Evolutionary conservation across 1,140 invertebrate genomes (phyloP), one percentile per base, ranked within the genome.

Genomic region (Zaprionus davidi): DNA sequence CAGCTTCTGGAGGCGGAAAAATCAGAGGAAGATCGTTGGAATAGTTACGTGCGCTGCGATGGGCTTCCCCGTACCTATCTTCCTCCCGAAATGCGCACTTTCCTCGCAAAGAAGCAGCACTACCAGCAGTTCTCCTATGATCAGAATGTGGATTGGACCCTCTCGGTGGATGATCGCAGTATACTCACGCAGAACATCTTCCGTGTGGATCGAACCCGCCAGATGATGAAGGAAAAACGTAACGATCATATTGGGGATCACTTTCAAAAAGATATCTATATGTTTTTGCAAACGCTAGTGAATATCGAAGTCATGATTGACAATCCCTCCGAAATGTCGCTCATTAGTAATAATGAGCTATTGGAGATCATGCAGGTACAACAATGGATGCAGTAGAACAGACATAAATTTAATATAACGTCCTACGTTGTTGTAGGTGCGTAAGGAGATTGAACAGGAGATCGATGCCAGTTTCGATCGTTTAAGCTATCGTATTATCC

Each of bases 401-500:
- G 36, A 38, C 0, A 38, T 5, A 15, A 15, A 38, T 15, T 13
- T 12, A n/a, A 17, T 46, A 2, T 17, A 17, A 7, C 0, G 6
- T 20, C 1, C 6, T 46, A 2, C 2, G 15, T 9, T 15, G 13
- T 38, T 46, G 6, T 9, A 46, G 24, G 11, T 11, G 1, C 46
- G 76, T 1, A 13, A 20, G 0, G 83, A 87, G 5, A 56, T 88
- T 13, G 71, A 81, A 34, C 0, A 22, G 12, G 81, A 85, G 46
- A 73, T 88, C 7, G 57, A 76, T n/a, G n/a, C 65, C 0, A 58
- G 72, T 3, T 78, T 92, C 13, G 62, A 92, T 79, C 84, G 82
- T 3, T 73, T 86, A 6, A 79, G 82, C 15, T 92, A 92, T 82
- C 76, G 91, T 1, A 59, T 92, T n/a, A 60, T 92, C 51, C 66